Evolutionary conservation across 2,888 invertebrate species (phyloP).

Genomic region (Bursaphelenchus okinawaensis): DNA sequence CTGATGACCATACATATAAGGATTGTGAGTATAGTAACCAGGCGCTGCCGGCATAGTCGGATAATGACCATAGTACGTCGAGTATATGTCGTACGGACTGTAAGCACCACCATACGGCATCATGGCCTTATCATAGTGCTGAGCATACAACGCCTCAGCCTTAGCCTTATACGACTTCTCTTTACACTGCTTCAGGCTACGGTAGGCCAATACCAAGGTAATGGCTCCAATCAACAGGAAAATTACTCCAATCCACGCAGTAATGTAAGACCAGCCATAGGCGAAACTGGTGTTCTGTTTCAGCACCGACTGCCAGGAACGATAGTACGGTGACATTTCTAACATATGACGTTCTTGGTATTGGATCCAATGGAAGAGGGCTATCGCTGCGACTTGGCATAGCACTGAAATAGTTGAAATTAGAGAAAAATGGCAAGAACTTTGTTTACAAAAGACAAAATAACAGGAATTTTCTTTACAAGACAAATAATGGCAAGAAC

Average conservation of each 20-base stretch:
- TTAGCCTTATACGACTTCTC: slow-evolving; percentile 41
- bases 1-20: slow-evolving; percentile 7
- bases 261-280: slow-evolving; percentile 94
- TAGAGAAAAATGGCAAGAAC: not conserved
- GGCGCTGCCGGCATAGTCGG: slow-evolving; percentile 13
- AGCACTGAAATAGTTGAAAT: slow-evolving; percentile 66
- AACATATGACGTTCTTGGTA: slow-evolving; percentile 90
- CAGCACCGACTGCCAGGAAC: slow-evolving; percentile 70
- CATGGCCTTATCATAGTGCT: slow-evolving; percentile 27
- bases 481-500: no score
- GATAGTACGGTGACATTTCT: slow-evolving; percentile 83
- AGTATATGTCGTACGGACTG: slow-evolving; percentile 9
- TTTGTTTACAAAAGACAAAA: no score
- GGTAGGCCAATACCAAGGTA: slow-evolving; percentile 43
- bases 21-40: slow-evolving; percentile 1
- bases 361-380: slow-evolving; percentile 72
- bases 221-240: slow-evolving; percentile 69
- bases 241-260: slow-evolving; percentile 92
- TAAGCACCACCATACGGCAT: slow-evolving; percentile 19
- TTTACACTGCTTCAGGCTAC: slow-evolving; percentile 39
- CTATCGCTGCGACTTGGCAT: slow-evolving; percentile 86
- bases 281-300: slow-evolving; percentile 43
- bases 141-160: slow-evolving; percentile 42
- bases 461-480: no score
- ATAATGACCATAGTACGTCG: slow-evolving; percentile 14